Conservation (phyloP, 92 coral and sea anemone species). For the Scolanthus callimorphus region DNA sequence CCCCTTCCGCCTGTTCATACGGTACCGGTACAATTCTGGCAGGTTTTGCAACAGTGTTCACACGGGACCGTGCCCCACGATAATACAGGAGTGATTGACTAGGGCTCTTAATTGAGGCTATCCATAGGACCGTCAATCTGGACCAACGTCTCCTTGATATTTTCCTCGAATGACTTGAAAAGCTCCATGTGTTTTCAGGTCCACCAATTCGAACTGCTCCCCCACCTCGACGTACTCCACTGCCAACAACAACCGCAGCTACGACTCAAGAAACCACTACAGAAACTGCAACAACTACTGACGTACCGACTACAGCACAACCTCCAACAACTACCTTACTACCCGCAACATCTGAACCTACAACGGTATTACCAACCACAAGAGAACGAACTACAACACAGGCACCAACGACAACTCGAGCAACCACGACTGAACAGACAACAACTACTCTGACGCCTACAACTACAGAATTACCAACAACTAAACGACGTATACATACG, state of each 20-base stretch:
- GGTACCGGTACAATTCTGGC: too few relatives aligned
- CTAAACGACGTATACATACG: not conserved
- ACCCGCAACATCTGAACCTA: not conserved
- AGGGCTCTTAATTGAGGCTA: too few relatives aligned
- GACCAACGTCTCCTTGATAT: too few relatives aligned
- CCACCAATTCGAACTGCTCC: constrained; percentile 36
- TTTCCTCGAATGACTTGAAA: too few relatives aligned
- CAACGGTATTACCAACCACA: not conserved
- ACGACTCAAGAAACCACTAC: not conserved
- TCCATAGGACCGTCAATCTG: too few relatives aligned
- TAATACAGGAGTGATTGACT: too few relatives aligned
- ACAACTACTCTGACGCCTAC: not conserved
- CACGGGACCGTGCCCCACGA: too few relatives aligned
- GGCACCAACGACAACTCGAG: not conserved
- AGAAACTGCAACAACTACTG: not conserved
- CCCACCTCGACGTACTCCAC: constrained; percentile 15
- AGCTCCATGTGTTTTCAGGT: too few relatives aligned
- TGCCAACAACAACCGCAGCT: constrained; percentile 10
- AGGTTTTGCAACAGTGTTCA: too few relatives aligned
- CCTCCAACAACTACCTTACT: not conserved
- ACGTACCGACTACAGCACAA: not conserved
- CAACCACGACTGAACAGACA: not conserved
- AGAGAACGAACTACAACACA: not conserved
- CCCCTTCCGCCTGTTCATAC: too few relatives aligned
- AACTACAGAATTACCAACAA: constrained; percentile 5